Conservation (phyloP, 2,888 invertebrate species). For the Lingula anatina region DNA sequence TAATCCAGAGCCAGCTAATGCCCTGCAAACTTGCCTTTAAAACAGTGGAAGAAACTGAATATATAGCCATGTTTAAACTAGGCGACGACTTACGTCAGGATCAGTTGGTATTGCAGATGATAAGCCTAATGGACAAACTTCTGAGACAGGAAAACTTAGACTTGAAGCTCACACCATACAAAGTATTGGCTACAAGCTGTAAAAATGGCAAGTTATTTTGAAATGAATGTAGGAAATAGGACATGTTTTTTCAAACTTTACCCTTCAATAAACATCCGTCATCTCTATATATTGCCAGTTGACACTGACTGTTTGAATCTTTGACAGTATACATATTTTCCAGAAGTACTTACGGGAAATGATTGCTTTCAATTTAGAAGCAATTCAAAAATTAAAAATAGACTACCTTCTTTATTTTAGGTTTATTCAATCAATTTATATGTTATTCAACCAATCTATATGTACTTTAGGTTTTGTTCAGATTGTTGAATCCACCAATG, state of each 20-base stretch:
- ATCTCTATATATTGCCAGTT: too few species aligned
- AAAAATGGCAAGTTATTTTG: conserved; percentile 66
- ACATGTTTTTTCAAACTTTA: too few species aligned
- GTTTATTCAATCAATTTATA: too few species aligned
- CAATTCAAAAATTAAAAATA: too few species aligned
- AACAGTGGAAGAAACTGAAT: conserved; percentile 69
- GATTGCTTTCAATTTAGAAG: too few species aligned
- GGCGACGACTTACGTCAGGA: conserved; percentile 97
- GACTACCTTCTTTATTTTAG: too few species aligned
- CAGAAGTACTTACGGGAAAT: too few species aligned
- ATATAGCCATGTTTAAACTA: conserved; percentile 94
- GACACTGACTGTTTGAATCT: too few species aligned
- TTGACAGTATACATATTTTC: too few species aligned
- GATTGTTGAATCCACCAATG: conserved; percentile 86
- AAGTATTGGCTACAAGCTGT: conserved; percentile 90
- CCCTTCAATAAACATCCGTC: too few species aligned
- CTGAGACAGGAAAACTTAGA: conserved; percentile 91
- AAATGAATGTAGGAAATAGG: too few species aligned
- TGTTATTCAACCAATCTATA: too few species aligned
- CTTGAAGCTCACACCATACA: conserved; percentile 90
- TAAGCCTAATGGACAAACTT: conserved; percentile 92
- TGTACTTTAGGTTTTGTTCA: conserved; percentile 80
- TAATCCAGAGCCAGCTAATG: conserved; percentile 81
- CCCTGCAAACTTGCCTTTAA: conserved; percentile 86
- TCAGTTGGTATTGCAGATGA: conserved; percentile 95